phyloP scores from a whole-genome alignment of 2,113 vertebrate genomes.

The Chaetorhynchus papuensis region DNA sequence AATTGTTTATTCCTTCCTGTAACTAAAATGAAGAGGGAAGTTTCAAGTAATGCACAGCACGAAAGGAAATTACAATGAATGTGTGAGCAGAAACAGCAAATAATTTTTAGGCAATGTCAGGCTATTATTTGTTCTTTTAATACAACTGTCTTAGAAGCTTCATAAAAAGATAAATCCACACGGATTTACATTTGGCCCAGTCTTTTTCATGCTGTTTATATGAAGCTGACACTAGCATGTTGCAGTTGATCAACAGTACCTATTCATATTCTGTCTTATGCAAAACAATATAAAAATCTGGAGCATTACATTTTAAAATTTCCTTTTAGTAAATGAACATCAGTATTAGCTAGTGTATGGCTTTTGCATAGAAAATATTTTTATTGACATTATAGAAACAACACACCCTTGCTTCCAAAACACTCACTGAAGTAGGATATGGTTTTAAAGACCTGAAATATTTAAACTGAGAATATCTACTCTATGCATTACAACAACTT shows the following conservation, averaged over 20 bases:
- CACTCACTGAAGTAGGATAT: background rate
- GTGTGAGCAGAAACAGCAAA: background rate
- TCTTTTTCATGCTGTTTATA: background rate
- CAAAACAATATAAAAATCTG: background rate
- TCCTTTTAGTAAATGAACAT: background rate
- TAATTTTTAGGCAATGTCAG: background rate
- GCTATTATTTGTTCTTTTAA: background rate
- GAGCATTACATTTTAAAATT: background rate
- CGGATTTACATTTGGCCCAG: background rate
- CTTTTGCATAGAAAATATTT: background rate
- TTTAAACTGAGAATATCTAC: background rate
- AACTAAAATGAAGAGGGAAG: constrained; percentile 70
- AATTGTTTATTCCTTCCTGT: constrained; percentile 78
- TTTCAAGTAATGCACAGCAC: background rate
- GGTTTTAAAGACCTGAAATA: background rate
- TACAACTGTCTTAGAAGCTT: background rate
- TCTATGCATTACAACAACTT: background rate
- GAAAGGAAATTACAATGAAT: background rate
- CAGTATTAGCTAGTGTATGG: background rate
- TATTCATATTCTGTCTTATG: background rate
- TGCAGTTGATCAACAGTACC: background rate
- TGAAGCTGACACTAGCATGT: constrained; percentile 11
- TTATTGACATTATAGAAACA: background rate
- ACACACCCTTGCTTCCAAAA: background rate
- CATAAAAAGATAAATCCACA: background rate